These are phyloP conservation scores for Chelmon rostratus DNA, from an alignment of 2,797 vertebrate species.

Conservation along the genomic window DNA sequence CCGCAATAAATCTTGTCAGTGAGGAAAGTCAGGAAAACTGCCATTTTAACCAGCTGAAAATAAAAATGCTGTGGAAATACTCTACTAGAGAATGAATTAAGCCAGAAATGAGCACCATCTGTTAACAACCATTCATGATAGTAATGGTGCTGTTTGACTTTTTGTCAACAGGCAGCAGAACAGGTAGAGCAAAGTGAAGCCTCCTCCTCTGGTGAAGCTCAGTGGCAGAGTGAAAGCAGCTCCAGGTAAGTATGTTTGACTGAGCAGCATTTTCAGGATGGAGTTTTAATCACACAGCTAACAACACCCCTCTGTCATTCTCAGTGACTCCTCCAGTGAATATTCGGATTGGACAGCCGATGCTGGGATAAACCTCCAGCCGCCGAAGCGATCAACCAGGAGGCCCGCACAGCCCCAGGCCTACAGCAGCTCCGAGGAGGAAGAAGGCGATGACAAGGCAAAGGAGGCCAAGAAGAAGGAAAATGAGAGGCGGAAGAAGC, in stretches of 20 bases:
- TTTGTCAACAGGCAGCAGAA: conserved; percentile 87
- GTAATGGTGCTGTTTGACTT: conserved; percentile 5
- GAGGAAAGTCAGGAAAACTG: background rate
- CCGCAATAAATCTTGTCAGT: background rate
- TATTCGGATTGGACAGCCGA: conserved; percentile 99
- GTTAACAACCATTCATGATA: background rate
- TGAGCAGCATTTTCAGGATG: background rate
- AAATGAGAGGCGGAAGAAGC: conserved; percentile 86
- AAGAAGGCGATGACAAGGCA: conserved; percentile 67
- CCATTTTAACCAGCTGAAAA: background rate
- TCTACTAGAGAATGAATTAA: no score
- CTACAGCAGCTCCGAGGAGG: conserved; percentile 96
- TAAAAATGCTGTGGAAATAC: background rate
- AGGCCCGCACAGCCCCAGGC: conserved; percentile 87
- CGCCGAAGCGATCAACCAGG: conserved; percentile 93
- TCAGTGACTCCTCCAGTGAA: conserved; percentile 96
- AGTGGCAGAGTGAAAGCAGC: conserved; percentile 96
- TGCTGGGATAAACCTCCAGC: conserved; percentile 98
- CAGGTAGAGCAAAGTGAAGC: conserved; percentile 89
- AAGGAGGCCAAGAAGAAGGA: conserved; percentile 74
- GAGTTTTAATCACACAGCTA: background rate
- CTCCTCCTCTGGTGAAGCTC: conserved; percentile 90
- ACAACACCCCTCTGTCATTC: conserved; percentile 39
- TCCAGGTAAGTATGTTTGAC: conserved; percentile 87
- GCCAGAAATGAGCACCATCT: background rate